Conservation (phyloP, 2,113 vertebrate species). For the Mirounga angustirostris region DNA sequence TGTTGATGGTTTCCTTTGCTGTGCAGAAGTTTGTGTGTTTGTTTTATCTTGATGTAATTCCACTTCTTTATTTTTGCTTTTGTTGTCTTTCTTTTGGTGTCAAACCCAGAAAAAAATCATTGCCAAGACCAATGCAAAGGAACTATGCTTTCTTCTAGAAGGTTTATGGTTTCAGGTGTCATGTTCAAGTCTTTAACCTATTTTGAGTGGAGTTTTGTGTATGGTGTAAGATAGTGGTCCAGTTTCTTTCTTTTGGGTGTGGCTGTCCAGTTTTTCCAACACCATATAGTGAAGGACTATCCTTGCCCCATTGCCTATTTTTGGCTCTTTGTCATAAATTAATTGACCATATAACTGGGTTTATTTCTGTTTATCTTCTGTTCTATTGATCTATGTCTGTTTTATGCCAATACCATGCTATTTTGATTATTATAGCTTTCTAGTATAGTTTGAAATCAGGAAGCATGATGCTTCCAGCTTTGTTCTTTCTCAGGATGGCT, state of each 20-base stretch:
- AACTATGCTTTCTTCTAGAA: neutral
- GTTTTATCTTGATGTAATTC: neutral
- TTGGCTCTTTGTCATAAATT: neutral
- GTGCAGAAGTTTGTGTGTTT: neutral
- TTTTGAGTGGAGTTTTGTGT: neutral
- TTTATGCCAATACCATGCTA: neutral
- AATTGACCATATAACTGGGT: neutral
- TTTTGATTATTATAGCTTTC: neutral
- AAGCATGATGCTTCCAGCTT: neutral
- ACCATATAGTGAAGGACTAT: neutral
- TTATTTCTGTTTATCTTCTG: neutral
- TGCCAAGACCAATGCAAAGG: neutral
- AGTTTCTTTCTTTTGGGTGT: neutral
- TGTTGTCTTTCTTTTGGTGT: neutral
- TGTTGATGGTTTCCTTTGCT: neutral
- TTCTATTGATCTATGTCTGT: neutral
- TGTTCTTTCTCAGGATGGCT: neutral
- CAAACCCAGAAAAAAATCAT: neutral
- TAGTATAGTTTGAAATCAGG: neutral
- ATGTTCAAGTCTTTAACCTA: neutral
- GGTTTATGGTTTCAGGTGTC: neutral
- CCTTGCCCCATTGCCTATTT: neutral
- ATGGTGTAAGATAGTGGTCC: neutral
- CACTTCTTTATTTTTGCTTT: neutral
- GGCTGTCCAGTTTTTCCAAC: neutral